Evolutionary conservation across 2,888 invertebrate genomes (phyloP).

Genomic region (Acrocyrtus sp.): DNA sequence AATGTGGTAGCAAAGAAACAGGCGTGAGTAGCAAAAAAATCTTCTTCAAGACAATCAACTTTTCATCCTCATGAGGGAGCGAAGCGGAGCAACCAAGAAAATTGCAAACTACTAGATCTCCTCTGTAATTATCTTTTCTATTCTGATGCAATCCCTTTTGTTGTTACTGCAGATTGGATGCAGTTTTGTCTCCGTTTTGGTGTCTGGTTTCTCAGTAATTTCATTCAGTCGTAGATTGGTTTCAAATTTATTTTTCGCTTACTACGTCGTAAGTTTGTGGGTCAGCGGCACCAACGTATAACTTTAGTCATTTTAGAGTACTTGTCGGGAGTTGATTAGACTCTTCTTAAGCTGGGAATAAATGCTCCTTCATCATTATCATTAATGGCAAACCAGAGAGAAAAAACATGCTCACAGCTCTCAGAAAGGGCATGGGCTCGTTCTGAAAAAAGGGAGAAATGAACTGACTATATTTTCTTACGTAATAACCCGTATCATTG

Average conservation of each 20-base stretch:
- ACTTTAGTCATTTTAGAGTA: not conserved
- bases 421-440: not conserved
- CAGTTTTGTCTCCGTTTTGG: too few relatives aligned
- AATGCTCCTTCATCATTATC: too few relatives aligned
- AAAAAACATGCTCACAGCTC: too few relatives aligned
- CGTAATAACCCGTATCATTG: too few relatives aligned
- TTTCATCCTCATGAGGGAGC: conserved; percentile 4
- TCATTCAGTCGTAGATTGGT: not conserved
- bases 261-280: conserved; percentile 39
- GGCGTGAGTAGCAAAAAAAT: too few relatives aligned
- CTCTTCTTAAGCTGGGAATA: too few relatives aligned
- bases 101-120: not conserved
- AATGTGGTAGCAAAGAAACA: too few relatives aligned
- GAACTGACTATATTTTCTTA: too few relatives aligned
- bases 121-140: conserved; percentile 12
- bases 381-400: too few relatives aligned
- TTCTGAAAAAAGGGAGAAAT: too few relatives aligned
- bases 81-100: conserved; percentile 22
- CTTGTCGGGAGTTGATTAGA: too few relatives aligned
- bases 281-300: conserved; percentile 33
- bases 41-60: conserved; percentile 31
- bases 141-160: conserved; percentile 28
- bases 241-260: not conserved
- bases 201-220: not conserved
- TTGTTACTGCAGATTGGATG: conserved; percentile 28